A percentile compares a stretch with the other conserved stretches of the same genome.
Conservation (phyloP, 2,113 vertebrate genomes). For the Lepus americanus region DNA sequence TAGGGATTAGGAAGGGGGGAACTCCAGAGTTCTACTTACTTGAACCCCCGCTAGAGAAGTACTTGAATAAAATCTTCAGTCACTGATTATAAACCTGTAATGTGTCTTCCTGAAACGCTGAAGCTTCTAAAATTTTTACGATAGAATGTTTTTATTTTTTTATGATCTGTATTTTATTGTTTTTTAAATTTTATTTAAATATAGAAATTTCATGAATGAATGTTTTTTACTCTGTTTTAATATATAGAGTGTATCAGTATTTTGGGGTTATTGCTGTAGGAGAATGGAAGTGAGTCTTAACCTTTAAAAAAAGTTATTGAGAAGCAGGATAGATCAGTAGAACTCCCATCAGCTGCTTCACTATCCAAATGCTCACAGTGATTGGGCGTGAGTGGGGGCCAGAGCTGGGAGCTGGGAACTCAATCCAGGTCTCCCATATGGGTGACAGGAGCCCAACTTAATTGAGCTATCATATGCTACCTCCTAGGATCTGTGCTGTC, state of each 20-base stretch:
- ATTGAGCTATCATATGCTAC: too few relatives aligned
- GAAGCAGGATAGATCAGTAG: too few relatives aligned
- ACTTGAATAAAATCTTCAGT: not conserved
- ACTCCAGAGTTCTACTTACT: not conserved
- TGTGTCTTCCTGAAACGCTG: not conserved
- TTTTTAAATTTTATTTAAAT: not conserved
- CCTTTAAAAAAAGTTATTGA: too few relatives aligned
- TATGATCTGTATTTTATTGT: not conserved
- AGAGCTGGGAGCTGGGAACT: too few relatives aligned
- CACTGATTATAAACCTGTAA: constrained; percentile 20
- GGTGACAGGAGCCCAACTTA: too few relatives aligned
- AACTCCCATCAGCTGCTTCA: too few relatives aligned
- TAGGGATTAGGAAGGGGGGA: not conserved
- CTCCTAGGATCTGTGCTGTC: too few relatives aligned
- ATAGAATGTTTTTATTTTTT: not conserved
- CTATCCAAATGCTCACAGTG: too few relatives aligned
- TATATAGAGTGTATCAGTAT: not conserved
- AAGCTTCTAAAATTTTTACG: not conserved
- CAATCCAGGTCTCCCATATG: too few relatives aligned
- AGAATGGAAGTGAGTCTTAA: constrained; percentile 6
- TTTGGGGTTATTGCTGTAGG: constrained; percentile 15
- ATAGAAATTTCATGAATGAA: too few relatives aligned
- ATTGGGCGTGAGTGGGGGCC: too few relatives aligned
- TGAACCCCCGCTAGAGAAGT: not conserved
- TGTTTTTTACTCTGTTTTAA: constrained; percentile 6